phyloP scores from a whole-genome alignment of 53 echinoderm and acorn worm genomes.

The Henricia sp. region DNA sequence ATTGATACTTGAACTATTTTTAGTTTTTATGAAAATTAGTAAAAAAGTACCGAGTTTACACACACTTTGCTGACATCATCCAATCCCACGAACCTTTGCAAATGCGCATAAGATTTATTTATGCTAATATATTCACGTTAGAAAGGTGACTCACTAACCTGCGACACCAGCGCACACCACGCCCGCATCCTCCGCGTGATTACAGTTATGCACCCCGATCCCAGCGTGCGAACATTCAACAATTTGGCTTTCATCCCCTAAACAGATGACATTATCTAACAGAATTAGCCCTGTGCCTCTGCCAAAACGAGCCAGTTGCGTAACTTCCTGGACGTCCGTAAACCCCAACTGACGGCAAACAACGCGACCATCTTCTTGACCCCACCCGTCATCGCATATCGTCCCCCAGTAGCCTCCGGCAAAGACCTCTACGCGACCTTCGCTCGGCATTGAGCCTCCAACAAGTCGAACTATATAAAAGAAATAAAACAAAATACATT shows the following conservation, averaged over 20 bases:
- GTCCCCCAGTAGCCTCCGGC: slow-evolving; percentile 61
- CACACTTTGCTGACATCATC: too few relatives aligned
- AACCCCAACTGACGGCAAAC: slow-evolving; percentile 76
- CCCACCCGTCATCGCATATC: slow-evolving; percentile 57
- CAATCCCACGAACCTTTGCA: too few relatives aligned
- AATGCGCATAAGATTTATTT: too few relatives aligned
- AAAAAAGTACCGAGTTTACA: neutral
- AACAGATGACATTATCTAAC: slow-evolving; percentile 58
- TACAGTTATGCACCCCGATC: slow-evolving; percentile 7
- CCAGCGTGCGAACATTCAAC: slow-evolving; percentile 21
- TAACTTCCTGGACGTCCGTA: slow-evolving; percentile 32
- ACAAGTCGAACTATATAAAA: slow-evolving; percentile 46
- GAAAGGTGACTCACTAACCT: slow-evolving; percentile 16
- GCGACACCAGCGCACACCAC: slow-evolving; percentile 14
- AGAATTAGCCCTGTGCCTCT: slow-evolving; percentile 50
- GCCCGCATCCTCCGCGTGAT: slow-evolving; percentile 10
- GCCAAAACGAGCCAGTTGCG: slow-evolving; percentile 55
- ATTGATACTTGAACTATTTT: too few relatives aligned
- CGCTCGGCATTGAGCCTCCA: slow-evolving; percentile 48
- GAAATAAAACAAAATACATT: neutral
- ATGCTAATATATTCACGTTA: too few relatives aligned
- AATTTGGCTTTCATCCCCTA: slow-evolving; percentile 54
- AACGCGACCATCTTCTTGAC: slow-evolving; percentile 36
- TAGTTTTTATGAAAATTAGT: too few relatives aligned
- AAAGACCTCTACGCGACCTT: slow-evolving; percentile 72